Percentiles rank a stretch among this genome's conserved stretches.
Evolutionary conservation across 2,888 invertebrate genomes (phyloP).

Genomic region (Eudasyphora cyanicolor): DNA sequence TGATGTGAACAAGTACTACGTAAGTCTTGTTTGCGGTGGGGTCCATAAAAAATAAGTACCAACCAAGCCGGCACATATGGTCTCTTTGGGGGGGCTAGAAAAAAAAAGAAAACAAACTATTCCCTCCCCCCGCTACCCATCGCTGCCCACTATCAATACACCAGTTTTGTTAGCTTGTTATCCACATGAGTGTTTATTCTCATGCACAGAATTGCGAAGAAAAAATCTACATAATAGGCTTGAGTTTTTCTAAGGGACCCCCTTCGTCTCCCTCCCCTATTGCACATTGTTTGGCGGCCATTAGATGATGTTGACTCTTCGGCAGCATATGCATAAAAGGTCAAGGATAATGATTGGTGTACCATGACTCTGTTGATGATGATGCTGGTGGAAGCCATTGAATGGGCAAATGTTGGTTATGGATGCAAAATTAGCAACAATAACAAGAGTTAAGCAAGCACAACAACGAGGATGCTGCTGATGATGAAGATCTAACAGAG

Average conservation of each 20-base stretch:
- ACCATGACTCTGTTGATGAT: background rate
- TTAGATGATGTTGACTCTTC: slow-evolving; percentile 59
- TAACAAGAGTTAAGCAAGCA: background rate
- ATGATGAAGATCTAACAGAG: no score
- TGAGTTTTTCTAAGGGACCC: background rate
- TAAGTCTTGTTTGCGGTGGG: slow-evolving; percentile 29
- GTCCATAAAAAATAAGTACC: slow-evolving; percentile 33
- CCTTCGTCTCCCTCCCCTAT: background rate
- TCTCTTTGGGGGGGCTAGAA: slow-evolving; percentile 20
- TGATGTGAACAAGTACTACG: slow-evolving; percentile 35
- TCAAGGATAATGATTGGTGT: slow-evolving; percentile 62
- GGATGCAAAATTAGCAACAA: background rate
- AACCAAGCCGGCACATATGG: slow-evolving; percentile 40
- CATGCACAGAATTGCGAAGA: background rate
- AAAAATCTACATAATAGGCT: slow-evolving; percentile 54
- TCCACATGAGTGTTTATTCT: background rate
- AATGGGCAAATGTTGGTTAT: background rate
- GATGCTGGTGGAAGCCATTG: background rate
- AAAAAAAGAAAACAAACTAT: slow-evolving; percentile 3
- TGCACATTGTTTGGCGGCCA: background rate
- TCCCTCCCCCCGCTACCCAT: background rate
- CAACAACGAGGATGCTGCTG: background rate
- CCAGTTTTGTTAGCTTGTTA: slow-evolving; percentile 29
- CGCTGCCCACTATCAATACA: background rate
- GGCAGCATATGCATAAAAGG: slow-evolving; percentile 50